Conservation (phyloP, 1,140 invertebrate species). For the Lepeophtheirus salmonis region DNA sequence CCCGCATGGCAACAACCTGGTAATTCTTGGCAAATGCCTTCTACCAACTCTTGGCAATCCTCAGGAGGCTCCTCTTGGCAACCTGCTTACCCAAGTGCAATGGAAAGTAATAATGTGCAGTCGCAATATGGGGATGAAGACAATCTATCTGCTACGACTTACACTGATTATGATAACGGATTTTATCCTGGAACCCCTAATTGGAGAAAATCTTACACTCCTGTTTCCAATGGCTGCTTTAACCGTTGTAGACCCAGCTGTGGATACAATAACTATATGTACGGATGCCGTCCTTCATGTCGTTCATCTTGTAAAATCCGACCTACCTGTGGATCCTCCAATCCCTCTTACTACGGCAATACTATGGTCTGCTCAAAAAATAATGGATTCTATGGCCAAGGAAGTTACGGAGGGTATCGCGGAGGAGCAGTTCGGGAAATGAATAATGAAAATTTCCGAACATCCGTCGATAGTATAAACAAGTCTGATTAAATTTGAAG, state of each 20-base stretch:
- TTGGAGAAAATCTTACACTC: conserved; percentile 4
- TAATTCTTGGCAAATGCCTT: not conserved
- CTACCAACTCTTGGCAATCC: not conserved
- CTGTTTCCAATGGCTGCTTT: conserved; percentile 1
- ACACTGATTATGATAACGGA: not conserved
- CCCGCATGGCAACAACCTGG: not conserved
- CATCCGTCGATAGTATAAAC: too few relatives aligned
- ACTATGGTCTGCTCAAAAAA: not conserved
- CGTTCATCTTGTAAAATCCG: conserved; percentile 4
- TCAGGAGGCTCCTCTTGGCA: not conserved
- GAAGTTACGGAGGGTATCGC: not conserved
- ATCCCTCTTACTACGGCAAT: not conserved
- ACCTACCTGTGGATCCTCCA: not conserved
- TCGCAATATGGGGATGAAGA: too few relatives aligned
- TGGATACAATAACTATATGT: not conserved
- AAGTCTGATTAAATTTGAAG: too few relatives aligned
- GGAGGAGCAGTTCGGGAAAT: too few relatives aligned
- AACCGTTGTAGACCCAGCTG: conserved; percentile 8
- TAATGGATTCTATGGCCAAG: not conserved
- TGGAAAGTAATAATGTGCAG: too few relatives aligned
- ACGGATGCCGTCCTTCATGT: not conserved
- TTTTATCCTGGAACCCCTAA: not conserved
- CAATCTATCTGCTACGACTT: not conserved
- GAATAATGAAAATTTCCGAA: too few relatives aligned
- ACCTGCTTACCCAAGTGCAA: too few relatives aligned